phyloP scores from a whole-genome alignment of 2,113 vertebrate species.

The Aramus guarauna region DNA sequence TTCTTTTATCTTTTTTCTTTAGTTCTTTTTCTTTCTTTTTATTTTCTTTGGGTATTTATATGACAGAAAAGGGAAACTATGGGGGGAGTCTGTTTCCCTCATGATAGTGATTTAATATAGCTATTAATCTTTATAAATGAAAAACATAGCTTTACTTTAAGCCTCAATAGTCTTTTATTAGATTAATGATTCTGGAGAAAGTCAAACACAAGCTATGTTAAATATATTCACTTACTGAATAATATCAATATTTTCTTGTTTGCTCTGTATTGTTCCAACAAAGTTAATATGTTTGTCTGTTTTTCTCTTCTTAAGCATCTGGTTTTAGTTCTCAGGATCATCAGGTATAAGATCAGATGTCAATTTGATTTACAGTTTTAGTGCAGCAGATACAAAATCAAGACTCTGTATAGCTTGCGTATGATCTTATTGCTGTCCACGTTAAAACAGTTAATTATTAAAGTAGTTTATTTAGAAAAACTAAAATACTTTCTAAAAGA shows the following conservation, averaged over 20 bases:
- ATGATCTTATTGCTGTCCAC: background rate
- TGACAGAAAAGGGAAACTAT: slow-evolving; percentile 7
- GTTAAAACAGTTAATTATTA: background rate
- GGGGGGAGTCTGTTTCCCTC: background rate
- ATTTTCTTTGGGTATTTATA: background rate
- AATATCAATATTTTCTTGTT: background rate
- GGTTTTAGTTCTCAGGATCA: background rate
- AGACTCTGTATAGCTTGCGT: background rate
- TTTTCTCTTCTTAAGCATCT: slow-evolving; percentile 10
- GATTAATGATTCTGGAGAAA: slow-evolving; percentile 32
- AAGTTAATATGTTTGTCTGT: background rate
- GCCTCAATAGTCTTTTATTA: slow-evolving; percentile 27
- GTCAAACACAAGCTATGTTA: background rate
- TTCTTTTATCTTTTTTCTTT: background rate
- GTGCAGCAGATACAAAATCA: background rate
- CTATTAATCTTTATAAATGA: slow-evolving; percentile 47
- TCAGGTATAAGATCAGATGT: background rate
- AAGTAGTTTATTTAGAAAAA: background rate
- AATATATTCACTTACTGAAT: background rate
- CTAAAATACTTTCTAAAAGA: slow-evolving; percentile 13
- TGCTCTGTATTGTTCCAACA: background rate
- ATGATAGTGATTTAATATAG: slow-evolving; percentile 15
- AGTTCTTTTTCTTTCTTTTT: background rate
- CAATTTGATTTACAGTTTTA: background rate
- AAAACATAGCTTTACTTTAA: slow-evolving; percentile 52